These are phyloP conservation scores for Sebastiscus albofasciatus DNA, from an alignment of 2,797 vertebrate genomes.

Conservation along the genomic window DNA sequence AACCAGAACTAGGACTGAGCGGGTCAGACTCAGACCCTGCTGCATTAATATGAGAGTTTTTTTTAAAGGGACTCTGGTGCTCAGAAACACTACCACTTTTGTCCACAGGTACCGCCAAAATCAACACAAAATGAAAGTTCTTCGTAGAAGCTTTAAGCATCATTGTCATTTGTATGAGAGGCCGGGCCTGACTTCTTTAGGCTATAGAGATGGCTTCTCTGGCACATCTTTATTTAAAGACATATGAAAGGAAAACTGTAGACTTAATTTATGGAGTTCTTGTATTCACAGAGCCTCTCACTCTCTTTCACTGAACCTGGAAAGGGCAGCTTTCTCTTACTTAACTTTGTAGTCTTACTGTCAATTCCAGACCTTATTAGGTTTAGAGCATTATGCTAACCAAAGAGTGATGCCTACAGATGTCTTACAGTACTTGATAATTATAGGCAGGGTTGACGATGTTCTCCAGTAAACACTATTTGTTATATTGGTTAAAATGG, in stretches of 20 bases:
- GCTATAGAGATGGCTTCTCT: neutral
- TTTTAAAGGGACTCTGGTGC: no score
- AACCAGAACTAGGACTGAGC: no score
- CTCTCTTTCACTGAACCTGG: neutral
- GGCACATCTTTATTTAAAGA: slow-evolving; percentile 6
- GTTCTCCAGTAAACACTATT: no score
- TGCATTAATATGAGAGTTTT: no score
- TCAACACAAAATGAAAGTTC: no score
- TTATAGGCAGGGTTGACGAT: no score
- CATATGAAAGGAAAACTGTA: neutral
- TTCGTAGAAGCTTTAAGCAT: neutral
- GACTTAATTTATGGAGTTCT: neutral
- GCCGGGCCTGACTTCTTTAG: neutral
- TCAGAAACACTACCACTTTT: no score
- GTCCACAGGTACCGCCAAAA: no score
- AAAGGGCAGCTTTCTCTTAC: neutral
- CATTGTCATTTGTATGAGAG: neutral
- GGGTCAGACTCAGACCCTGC: accelerated
- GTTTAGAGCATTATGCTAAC: neutral
- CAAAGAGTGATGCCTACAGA: neutral
- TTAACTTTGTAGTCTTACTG: neutral
- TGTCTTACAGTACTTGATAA: neutral
- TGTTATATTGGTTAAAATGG: no score
- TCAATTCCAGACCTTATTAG: neutral
- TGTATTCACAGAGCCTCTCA: neutral